Conservation (phyloP, 2,888 invertebrate genomes). For the Netelia melanura region DNA sequence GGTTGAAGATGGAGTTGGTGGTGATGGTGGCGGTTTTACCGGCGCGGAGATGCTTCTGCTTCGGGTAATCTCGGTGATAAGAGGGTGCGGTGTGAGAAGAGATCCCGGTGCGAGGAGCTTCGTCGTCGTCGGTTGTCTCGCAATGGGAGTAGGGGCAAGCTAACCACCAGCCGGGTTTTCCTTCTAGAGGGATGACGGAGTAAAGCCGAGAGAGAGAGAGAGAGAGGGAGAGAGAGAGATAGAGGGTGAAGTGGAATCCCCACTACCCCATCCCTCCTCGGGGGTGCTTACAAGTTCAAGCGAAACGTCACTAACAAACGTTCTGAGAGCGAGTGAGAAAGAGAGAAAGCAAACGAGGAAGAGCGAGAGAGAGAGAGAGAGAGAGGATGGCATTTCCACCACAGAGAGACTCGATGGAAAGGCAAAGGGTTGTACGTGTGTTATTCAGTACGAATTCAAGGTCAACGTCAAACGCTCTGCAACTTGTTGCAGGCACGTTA, state of each 20-base stretch:
- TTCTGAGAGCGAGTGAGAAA: constrained; percentile 51
- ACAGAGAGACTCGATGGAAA: constrained; percentile 69
- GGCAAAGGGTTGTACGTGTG: constrained; percentile 70
- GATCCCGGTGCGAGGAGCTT: constrained; percentile 51
- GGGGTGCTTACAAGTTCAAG: constrained; percentile 54
- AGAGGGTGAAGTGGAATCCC: constrained; percentile 62
- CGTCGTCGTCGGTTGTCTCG: constrained; percentile 44
- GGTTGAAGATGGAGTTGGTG: constrained; percentile 14
- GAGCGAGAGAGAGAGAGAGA: constrained; percentile 64
- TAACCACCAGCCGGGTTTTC: constrained; percentile 70
- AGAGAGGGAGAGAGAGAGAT: constrained; percentile 43
- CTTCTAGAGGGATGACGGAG: constrained; percentile 71
- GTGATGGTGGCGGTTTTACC: constrained; percentile 33
- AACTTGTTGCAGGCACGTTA: constrained; percentile 82
- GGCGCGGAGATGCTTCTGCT: constrained; percentile 37
- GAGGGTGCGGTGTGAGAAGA: constrained; percentile 48
- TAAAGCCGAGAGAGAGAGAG: constrained; percentile 52
- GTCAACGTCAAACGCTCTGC: constrained; percentile 74
- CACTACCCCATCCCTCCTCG: constrained; percentile 45
- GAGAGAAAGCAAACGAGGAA: constrained; percentile 43
- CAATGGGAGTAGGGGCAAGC: constrained; percentile 55
- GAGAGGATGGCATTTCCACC: constrained; percentile 49
- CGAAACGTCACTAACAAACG: constrained; percentile 48
- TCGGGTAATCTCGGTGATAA: constrained; percentile 62
- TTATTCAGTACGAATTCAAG: constrained; percentile 72